These are phyloP conservation scores for Pangasianodon hypophthalmus DNA, from an alignment of 2,113 vertebrate genomes.

Conservation along the genomic window DNA sequence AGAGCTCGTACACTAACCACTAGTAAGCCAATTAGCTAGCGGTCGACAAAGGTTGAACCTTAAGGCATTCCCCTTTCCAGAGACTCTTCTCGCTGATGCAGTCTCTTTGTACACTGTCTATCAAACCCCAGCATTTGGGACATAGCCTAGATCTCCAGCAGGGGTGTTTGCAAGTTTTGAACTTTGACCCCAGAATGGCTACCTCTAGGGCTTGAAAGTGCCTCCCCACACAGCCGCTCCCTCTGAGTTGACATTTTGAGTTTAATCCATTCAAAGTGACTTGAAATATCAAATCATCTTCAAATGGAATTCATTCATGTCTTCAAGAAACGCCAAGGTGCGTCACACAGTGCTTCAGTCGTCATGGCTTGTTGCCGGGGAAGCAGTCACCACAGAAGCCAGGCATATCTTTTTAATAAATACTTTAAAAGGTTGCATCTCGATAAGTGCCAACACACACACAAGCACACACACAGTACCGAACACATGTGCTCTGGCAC, in stretches of 20 bases:
- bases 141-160: slow-evolving; percentile 22
- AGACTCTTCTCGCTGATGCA: not conserved
- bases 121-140: slow-evolving; percentile 14
- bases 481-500: slow-evolving; percentile 76
- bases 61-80: too few species aligned
- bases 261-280: slow-evolving; percentile 61
- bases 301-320: slow-evolving; percentile 60
- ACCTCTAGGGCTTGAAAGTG: slow-evolving; percentile 47
- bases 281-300: slow-evolving; percentile 63
- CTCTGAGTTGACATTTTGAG: slow-evolving; percentile 56
- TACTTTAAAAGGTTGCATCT: slow-evolving; percentile 75
- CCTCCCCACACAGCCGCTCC: slow-evolving; percentile 42
- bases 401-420: slow-evolving; percentile 70
- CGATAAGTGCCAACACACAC: slow-evolving; percentile 74
- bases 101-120: not conserved
- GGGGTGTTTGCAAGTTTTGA: slow-evolving; percentile 25
- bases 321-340: slow-evolving; percentile 52
- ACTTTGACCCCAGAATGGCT: slow-evolving; percentile 45
- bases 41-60: not conserved
- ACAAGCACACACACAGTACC: slow-evolving; percentile 67
- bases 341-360: slow-evolving; percentile 35
- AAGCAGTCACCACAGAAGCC: slow-evolving; percentile 66
- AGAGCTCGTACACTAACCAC: not conserved
- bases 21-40: not conserved
- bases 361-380: slow-evolving; percentile 65